These are phyloP conservation scores for Pandion haliaetus DNA, from an alignment of 2,113 vertebrate genomes.

Conservation along the genomic window DNA sequence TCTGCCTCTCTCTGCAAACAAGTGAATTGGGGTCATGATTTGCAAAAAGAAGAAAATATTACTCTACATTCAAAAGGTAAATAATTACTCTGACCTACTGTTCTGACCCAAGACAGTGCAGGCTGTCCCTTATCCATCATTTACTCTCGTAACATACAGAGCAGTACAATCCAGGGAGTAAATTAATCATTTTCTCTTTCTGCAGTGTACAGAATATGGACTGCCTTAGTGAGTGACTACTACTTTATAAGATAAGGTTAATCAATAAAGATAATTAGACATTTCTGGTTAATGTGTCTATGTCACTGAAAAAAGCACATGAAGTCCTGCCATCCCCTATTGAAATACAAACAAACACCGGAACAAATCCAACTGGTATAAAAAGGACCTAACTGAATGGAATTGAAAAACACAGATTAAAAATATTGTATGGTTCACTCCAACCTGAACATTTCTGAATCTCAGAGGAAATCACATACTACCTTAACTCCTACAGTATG, in stretches of 20 bases:
- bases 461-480: background rate
- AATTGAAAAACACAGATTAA: background rate
- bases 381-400: background rate
- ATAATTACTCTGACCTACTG: slow-evolving; percentile 40
- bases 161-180: background rate
- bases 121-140: slow-evolving; percentile 32
- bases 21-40: background rate
- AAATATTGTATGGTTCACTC: background rate
- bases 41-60: background rate
- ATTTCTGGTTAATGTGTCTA: slow-evolving; percentile 33
- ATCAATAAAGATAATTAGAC: slow-evolving; percentile 64
- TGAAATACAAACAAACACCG: slow-evolving; percentile 13
- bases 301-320: background rate
- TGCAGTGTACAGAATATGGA: slow-evolving; percentile 16
- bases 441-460: background rate
- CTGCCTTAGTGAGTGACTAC: slow-evolving; percentile 22
- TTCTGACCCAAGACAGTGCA: slow-evolving; percentile 27
- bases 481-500: background rate
- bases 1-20: background rate
- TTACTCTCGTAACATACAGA: background rate
- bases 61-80: slow-evolving; percentile 24
- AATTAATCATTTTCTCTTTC: slow-evolving; percentile 55
- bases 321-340: background rate
- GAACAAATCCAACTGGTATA: background rate
- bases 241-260: slow-evolving; percentile 57